Percentiles rank a stretch among this genome's conserved stretches.
These are phyloP conservation scores for Numenius arquata DNA, from an alignment of 2,113 vertebrate genomes.

Conservation along the genomic window DNA sequence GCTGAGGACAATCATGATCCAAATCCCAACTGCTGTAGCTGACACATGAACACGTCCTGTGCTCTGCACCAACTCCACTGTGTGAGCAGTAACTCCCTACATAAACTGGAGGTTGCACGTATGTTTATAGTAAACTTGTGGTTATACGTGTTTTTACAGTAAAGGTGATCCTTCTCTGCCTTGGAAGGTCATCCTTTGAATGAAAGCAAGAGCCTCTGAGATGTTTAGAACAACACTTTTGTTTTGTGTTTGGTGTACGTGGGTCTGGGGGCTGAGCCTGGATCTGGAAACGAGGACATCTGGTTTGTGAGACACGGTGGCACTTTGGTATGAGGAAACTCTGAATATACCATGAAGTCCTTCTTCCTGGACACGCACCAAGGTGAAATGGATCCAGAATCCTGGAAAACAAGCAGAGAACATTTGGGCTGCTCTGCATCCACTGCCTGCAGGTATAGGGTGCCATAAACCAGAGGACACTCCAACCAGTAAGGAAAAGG, in stretches of 20 bases:
- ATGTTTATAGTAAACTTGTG: neutral
- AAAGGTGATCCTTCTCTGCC: neutral
- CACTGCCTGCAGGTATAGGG: neutral
- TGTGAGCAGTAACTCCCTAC: neutral
- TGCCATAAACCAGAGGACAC: neutral
- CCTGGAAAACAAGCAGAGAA: neutral
- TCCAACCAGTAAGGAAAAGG: neutral
- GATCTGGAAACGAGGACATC: neutral
- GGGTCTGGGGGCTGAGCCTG: neutral
- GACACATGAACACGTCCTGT: rapidly evolving
- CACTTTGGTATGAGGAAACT: neutral
- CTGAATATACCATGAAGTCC: neutral
- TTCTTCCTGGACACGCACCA: neutral
- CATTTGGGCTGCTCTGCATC: neutral
- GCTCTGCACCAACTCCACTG: neutral
- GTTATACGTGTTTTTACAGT: neutral
- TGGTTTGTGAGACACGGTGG: neutral
- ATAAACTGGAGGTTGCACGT: neutral
- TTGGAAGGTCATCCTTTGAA: neutral
- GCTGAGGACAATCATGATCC: neutral
- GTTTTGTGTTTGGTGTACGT: neutral
- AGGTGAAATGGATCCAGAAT: neutral
- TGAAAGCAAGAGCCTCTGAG: neutral
- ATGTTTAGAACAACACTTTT: neutral
- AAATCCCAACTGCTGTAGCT: neutral